Base-by-base conservation (phyloP, 2,888 invertebrate genomes). In the Nudaria mundana region DNA sequence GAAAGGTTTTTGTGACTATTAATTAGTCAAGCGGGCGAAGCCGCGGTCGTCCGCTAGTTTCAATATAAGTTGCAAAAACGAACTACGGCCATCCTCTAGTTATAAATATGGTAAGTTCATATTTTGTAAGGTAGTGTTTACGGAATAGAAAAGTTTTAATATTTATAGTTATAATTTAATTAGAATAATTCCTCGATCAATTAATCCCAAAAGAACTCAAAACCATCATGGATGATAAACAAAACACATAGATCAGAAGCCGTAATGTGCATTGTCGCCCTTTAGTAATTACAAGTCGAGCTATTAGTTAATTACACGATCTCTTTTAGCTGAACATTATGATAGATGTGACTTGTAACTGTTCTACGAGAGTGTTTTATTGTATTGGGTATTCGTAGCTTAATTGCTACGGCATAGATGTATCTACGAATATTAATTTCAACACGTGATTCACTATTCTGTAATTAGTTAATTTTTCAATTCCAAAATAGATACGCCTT, bases 241-340 rank as follows among this genome's bases (percentile, higher is more conserved):
- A 47, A 56, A 44, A 43, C 49, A 44, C 49, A 47, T 55, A 56
- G 48, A 58, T 59, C 52, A 59, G 43, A 37, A 42, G 47, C 49
- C 37, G 64, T 68, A 64, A 65, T 67, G 55, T 61, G 53, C 60
- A 69, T 58, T 67, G 63, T 64, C 75, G 76, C 73, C 72, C 75
- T 75, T 73, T 41, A 25, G 91, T 92, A 93, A 93, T 93, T 93
- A 93, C 92, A 92, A 92, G 91, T 91, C 91, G 91, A 89, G 89
- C 93, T 93, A 93, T 93, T 93, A 93, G 92, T 91, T 93, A 93
- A 93, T 93, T 92, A 92, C 92, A 90, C 90, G 90, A 90, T 91
- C 91, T 91, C 71, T 77, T 76, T 76, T 65, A 60, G 58, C 48
- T 42, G 53, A 53, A 44, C 59, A 61, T 67, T 63, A 57, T 66